These are phyloP conservation scores for Pogoniulus pusillus DNA, from an alignment of 2,797 vertebrate species.

Conservation along the genomic window DNA sequence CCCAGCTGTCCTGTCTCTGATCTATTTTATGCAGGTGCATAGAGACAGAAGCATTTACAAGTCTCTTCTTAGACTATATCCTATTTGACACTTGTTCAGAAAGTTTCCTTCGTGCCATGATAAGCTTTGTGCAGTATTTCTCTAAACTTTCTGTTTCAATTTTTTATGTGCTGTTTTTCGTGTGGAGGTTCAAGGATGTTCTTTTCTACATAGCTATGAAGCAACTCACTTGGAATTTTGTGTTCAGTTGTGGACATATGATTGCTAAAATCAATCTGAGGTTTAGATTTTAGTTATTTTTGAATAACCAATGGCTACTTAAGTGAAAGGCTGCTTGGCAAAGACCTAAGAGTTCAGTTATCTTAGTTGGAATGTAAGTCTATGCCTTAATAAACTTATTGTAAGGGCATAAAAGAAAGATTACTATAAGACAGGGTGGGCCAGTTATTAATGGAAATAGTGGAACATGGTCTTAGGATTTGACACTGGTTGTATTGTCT, in stretches of 20 bases:
- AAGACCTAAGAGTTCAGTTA: background rate
- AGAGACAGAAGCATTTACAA: background rate
- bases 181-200: background rate
- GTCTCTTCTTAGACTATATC: background rate
- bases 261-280: constrained; percentile 7
- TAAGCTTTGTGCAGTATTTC: background rate
- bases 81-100: background rate
- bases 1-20: background rate
- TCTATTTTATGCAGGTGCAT: background rate
- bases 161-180: background rate
- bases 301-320: background rate
- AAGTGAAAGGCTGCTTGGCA: background rate
- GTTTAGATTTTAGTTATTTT: background rate
- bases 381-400: background rate
- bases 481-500: background rate
- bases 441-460: background rate
- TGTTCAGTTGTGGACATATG: background rate
- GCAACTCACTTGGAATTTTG: background rate
- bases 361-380: background rate
- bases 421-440: background rate
- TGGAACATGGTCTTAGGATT: background rate
- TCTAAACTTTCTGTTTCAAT: background rate
- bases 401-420: background rate
- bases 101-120: background rate
- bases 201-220: background rate